A percentile compares a stretch with the other conserved stretches of the same genome.
Conservation (phyloP, 1,140 invertebrate species). For the Halictus rubicundus region DNA sequence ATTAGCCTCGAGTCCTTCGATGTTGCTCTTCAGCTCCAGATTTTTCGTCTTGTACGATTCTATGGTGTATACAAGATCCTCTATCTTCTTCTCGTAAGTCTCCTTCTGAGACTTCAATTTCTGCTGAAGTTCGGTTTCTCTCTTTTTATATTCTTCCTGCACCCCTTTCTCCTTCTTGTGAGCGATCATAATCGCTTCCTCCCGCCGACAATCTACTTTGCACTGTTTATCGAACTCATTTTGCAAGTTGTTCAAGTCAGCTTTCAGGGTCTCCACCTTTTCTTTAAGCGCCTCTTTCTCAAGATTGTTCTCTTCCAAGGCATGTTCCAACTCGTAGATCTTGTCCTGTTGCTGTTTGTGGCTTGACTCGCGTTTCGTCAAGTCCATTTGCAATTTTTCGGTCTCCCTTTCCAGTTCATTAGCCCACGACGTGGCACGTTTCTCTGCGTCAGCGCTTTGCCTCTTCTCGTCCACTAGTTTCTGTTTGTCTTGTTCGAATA, state of each 20-base stretch:
- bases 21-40: conserved; percentile 60
- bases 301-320: conserved; percentile 54
- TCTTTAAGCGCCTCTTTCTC: conserved; percentile 69
- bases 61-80: conserved; percentile 54
- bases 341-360: conserved; percentile 42
- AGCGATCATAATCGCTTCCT: conserved; percentile 40
- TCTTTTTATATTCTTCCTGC: conserved; percentile 44
- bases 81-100: conserved; percentile 53
- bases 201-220: conserved; percentile 26
- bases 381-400: conserved; percentile 70
- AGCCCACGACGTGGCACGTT: conserved; percentile 61
- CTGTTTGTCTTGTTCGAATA: conserved; percentile 51
- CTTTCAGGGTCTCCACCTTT: conserved; percentile 64
- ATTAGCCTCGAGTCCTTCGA: conserved; percentile 67
- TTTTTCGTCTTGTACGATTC: conserved; percentile 61
- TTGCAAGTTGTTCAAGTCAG: conserved; percentile 65
- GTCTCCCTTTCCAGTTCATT: conserved; percentile 71
- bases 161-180: conserved; percentile 67
- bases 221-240: conserved; percentile 64
- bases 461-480: conserved; percentile 67
- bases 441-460: conserved; percentile 66
- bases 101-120: conserved; percentile 63
- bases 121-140: conserved; percentile 66
- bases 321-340: conserved; percentile 39
- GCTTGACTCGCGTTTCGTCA: conserved; percentile 48